Evolutionary conservation across 2,797 vertebrate species (phyloP), one percentile per base, ranked within the genome.

Genomic region (Hoplostethus mediterraneus): DNA sequence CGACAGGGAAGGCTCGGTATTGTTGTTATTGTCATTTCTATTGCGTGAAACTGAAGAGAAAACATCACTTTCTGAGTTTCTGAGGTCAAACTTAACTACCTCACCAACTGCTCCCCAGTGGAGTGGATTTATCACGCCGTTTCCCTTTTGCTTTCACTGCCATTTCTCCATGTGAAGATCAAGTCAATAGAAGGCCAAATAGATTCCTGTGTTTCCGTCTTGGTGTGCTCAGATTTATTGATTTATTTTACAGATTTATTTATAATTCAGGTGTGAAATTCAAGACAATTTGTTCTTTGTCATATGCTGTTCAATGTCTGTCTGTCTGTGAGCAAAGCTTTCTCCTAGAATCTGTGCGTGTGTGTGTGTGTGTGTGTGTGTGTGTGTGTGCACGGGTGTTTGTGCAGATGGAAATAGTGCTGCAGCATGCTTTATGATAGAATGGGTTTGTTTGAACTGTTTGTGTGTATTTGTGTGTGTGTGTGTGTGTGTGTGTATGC

Each of bases 141-240:
- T 44, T 76, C 73, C 64, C 61, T 61, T 77, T 59, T 68, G 71
- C 76, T 52, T 73, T 25, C 38, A 4, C 44, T 63, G 63, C 71
- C 75, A 75, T 80, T 69, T 82, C 67, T 81, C 71, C 75, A 73
- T 83, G 77, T 82, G 69, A 86, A 73, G 58, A 71, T 63, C 30
- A 40, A 75, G 63, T 58, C 71, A 57, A 69, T 87, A 89, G 86
- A 89, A 85, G 84, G 86, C 66, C 77, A 63, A 36, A 75, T 52
- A 49, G 0, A 51, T 79, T 63, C 68, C 73, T 58, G 6, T 6
- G 2, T 68, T 79, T 38, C 10, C 28, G 71, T 63, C 77, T 40
- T 75, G 52, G 70, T 12, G 16, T 44, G 78, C 68, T 74, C 45
- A 30, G 45, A 67, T 85, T 87, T 72, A 74, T 73, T 56, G 59